Conservation (phyloP, 2,113 vertebrate species). For the Eurystomus gularis region DNA sequence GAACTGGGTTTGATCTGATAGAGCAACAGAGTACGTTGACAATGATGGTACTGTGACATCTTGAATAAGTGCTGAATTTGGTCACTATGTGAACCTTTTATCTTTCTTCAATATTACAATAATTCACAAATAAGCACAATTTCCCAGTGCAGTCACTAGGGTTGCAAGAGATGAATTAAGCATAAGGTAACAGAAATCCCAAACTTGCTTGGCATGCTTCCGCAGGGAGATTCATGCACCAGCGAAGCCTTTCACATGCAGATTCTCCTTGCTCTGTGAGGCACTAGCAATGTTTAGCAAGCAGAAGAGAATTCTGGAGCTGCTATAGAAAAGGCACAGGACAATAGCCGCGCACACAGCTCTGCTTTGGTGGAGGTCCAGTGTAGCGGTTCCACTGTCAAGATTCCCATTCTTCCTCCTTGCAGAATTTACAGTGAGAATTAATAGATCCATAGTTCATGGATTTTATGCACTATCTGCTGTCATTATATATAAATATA, state of each 20-base stretch:
- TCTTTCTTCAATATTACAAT: background rate
- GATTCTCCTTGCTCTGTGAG: background rate
- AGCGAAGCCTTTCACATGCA: background rate
- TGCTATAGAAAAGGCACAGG: background rate
- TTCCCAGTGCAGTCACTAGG: background rate
- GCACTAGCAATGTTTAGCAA: fast-evolving
- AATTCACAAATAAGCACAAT: background rate
- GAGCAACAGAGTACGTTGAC: background rate
- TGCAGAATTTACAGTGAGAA: background rate
- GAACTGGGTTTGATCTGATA: background rate
- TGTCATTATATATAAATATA: background rate
- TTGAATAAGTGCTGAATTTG: background rate
- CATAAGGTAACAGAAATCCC: background rate
- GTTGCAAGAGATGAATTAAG: background rate
- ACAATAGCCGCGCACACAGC: background rate
- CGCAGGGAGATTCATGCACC: background rate
- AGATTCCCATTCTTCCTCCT: background rate
- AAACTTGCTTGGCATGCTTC: background rate
- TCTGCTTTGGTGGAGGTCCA: background rate
- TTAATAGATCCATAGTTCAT: background rate
- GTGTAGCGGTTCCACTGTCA: background rate
- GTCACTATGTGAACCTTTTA: background rate
- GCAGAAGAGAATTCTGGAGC: background rate
- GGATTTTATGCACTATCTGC: background rate
- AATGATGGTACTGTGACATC: background rate